These are phyloP conservation scores for Hemibagrus wyckioides DNA, from an alignment of 2,113 vertebrate genomes.

Conservation along the genomic window DNA sequence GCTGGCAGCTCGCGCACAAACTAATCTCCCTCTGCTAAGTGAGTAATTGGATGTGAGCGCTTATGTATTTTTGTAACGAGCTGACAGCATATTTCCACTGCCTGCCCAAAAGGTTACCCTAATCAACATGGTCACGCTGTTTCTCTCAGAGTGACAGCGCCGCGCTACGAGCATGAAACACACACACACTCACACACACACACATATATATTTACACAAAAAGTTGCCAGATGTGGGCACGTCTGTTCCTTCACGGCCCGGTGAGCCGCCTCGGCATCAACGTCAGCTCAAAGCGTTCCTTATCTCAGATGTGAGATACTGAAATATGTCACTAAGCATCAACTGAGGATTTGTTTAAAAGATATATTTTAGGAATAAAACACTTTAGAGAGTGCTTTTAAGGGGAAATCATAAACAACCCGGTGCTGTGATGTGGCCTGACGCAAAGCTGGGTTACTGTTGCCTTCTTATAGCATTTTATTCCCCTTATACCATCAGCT, in stretches of 20 bases:
- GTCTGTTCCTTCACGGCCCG: conserved; percentile 52
- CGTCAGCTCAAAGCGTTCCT: conserved; percentile 49
- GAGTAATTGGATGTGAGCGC: conserved; percentile 86
- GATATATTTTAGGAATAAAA: background rate
- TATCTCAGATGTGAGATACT: background rate
- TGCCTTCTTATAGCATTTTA: background rate
- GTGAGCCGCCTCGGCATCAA: conserved; percentile 54
- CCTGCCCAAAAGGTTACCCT: conserved; percentile 63
- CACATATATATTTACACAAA: conserved; percentile 58
- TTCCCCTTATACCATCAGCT: background rate
- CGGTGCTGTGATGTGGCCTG: too few relatives aligned
- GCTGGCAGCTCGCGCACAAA: conserved; percentile 74
- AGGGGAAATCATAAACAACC: background rate
- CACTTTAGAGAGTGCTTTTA: background rate
- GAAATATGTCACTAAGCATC: background rate
- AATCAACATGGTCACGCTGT: conserved; percentile 78
- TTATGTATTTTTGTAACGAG: conserved; percentile 85
- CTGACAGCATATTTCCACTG: conserved; percentile 79
- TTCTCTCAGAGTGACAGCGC: conserved; percentile 82
- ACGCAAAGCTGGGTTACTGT: background rate
- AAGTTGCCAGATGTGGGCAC: conserved; percentile 63
- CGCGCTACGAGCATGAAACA: conserved; percentile 67
- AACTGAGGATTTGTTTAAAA: background rate
- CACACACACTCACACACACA: background rate
- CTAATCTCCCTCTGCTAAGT: conserved; percentile 74